Evolutionary conservation across 2,113 vertebrate species (phyloP).

Genomic region (Gallinago undulata): DNA sequence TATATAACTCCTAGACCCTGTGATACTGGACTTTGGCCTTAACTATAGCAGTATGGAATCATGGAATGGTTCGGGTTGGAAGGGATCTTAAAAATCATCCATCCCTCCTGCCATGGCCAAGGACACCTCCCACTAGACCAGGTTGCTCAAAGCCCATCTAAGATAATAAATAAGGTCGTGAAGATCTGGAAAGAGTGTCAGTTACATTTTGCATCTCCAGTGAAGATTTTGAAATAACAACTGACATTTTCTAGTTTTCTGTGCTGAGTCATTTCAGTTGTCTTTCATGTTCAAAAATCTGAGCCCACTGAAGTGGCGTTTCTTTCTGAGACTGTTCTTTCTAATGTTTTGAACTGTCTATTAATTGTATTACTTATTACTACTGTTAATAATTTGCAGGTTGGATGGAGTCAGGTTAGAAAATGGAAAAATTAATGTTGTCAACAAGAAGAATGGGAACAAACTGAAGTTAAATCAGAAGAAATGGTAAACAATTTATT

Average conservation of each 20-base stretch:
- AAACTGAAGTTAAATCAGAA: constrained; percentile 85
- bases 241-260: not conserved
- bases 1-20: not conserved
- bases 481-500: constrained; percentile 79
- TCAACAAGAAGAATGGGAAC: constrained; percentile 83
- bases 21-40: not conserved
- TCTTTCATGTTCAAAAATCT: not conserved
- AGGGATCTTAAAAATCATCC: no score
- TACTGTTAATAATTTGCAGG: constrained; percentile 69
- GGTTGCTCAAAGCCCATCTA: no score
- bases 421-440: constrained; percentile 85
- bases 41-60: not conserved
- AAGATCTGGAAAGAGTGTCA: not conserved
- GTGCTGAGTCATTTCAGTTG: not conserved
- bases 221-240: not conserved
- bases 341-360: not conserved
- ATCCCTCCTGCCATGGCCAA: no score
- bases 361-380: not conserved
- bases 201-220: not conserved
- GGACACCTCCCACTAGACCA: no score
- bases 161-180: not conserved
- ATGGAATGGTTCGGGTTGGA: no score
- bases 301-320: not conserved
- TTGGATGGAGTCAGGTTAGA: constrained; percentile 91
- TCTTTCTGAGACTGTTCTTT: not conserved